Evolutionary conservation across 2,113 vertebrate genomes (phyloP).

Genomic region (Tyto alba): DNA sequence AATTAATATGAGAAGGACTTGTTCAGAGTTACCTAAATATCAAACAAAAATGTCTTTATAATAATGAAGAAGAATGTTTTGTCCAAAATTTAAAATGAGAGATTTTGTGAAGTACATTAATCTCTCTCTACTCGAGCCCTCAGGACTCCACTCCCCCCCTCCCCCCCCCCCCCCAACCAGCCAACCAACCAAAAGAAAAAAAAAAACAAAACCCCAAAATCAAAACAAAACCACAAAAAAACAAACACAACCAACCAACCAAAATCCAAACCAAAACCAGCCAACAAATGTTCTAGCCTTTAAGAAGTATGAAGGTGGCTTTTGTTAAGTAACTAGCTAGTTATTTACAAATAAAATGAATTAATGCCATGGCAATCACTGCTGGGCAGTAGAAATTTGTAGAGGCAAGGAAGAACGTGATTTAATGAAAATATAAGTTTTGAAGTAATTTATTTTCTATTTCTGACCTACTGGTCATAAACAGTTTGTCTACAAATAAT

Average conservation of each 20-base stretch:
- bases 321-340: background rate
- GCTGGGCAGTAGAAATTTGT: background rate
- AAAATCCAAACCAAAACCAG: no score
- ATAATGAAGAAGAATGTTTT: background rate
- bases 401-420: background rate
- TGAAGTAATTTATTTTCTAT: background rate
- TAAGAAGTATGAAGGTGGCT: fast-evolving
- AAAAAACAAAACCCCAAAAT: background rate
- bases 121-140: background rate
- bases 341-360: background rate
- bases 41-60: background rate
- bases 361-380: background rate
- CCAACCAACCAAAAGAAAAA: no score
- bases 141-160: background rate
- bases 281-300: background rate
- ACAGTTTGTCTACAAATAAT: background rate
- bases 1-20: background rate
- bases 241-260: no score
- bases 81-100: background rate
- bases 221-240: background rate
- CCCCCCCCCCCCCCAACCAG: no score
- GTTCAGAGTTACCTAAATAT: background rate
- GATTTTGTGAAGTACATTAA: background rate
- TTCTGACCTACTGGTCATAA: background rate
- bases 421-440: background rate